Conservation (phyloP, 92 coral and sea anemone species). For the Desmophyllum pertusum region DNA sequence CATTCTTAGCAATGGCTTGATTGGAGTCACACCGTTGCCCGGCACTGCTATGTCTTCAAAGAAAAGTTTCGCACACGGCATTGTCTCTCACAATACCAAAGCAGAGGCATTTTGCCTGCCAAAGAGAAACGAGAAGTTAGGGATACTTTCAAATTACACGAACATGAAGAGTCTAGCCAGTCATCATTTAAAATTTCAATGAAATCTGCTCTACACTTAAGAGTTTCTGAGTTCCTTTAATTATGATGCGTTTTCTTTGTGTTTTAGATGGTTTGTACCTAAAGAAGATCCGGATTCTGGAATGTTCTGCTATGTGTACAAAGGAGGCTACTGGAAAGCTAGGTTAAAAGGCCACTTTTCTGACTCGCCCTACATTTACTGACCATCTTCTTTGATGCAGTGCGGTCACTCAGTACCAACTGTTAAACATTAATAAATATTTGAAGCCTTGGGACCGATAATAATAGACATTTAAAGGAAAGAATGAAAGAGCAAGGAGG, state of each 20-base stretch:
- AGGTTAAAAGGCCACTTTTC: constrained; percentile 68
- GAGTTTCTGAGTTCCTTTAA: background rate
- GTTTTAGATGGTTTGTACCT: constrained; percentile 89
- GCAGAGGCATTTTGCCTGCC: too few species aligned
- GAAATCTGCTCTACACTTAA: background rate
- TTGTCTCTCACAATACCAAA: too few species aligned
- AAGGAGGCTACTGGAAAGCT: constrained; percentile 95
- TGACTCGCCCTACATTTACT: constrained; percentile 73
- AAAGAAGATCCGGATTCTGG: constrained; percentile 89
- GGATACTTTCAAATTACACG: too few species aligned
- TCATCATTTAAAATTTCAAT: background rate
- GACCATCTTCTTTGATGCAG: constrained; percentile 27
- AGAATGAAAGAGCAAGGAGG: too few species aligned
- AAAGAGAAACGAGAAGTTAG: too few species aligned
- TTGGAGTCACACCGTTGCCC: too few species aligned
- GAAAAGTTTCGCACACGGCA: too few species aligned
- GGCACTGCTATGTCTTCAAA: too few species aligned
- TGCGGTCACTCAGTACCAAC: background rate
- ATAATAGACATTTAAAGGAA: too few species aligned
- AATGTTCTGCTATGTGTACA: constrained; percentile 86
- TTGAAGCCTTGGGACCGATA: too few species aligned
- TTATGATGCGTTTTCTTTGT: background rate
- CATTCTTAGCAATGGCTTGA: too few species aligned
- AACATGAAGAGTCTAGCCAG: too few species aligned
- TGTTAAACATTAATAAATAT: background rate